phyloP scores from a whole-genome alignment of 2,797 vertebrate species.

The Amphiprion clarkii region DNA sequence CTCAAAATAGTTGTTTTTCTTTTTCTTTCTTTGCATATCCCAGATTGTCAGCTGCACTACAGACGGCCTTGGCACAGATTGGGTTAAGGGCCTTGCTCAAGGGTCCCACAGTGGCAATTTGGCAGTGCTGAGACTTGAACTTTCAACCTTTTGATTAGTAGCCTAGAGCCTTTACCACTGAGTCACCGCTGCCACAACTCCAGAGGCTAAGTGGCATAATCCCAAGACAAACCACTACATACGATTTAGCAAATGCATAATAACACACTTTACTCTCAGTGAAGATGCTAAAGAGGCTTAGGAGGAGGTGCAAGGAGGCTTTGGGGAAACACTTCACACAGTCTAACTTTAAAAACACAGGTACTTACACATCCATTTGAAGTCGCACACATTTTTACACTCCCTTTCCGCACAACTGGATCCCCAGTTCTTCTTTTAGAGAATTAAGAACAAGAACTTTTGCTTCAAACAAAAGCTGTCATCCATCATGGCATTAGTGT shows the following conservation, averaged over 20 bases:
- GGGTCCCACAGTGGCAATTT: no score
- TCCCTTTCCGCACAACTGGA: not conserved
- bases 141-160: not conserved
- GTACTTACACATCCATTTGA: not conserved
- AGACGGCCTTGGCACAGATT: no score
- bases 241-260: conserved; percentile 10
- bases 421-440: not conserved
- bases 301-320: conserved; percentile 8
- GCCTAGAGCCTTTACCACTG: no score
- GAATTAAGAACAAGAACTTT: not conserved
- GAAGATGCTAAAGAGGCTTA: not conserved
- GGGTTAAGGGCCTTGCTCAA: no score
- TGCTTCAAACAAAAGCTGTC: conserved; percentile 27
- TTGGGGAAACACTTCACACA: conserved; percentile 5
- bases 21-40: no score
- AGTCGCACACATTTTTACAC: conserved; percentile 1
- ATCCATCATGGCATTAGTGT: conserved; percentile 3
- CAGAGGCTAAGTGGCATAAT: not conserved
- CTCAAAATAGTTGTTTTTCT: conserved; percentile 2
- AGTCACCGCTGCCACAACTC: not conserved
- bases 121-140: no score
- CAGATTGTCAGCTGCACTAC: no score
- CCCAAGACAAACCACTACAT: not conserved
- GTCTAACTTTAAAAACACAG: conserved; percentile 8
- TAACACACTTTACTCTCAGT: not conserved